Evolutionary conservation across 30 jellyfish, hydroid and myxozoan species (phyloP).

Genomic region (Clytia hemisphaerica): DNA sequence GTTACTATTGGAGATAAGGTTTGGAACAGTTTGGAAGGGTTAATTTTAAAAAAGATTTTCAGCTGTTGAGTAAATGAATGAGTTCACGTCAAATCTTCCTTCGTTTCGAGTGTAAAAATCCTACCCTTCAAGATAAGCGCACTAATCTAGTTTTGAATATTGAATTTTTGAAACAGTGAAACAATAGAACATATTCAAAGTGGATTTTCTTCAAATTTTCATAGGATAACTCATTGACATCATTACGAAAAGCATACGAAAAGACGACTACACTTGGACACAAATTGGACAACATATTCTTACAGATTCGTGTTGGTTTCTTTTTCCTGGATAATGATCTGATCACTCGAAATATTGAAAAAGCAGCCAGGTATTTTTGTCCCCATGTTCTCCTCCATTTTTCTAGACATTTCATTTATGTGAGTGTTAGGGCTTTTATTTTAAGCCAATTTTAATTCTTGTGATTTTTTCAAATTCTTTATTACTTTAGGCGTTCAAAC

Average conservation of each 20-base stretch:
- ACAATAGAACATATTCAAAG: too few relatives aligned
- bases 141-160: too few relatives aligned
- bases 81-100: too few relatives aligned
- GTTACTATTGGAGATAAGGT: constrained; percentile 92
- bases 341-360: constrained; percentile 72
- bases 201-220: too few relatives aligned
- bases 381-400: neutral
- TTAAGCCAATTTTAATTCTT: neutral
- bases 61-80: too few relatives aligned
- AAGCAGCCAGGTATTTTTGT: constrained; percentile 69
- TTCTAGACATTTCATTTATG: neutral
- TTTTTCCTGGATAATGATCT: constrained; percentile 79
- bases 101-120: too few relatives aligned
- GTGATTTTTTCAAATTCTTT: too few relatives aligned
- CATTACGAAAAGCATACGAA: constrained; percentile 75
- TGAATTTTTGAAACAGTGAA: too few relatives aligned
- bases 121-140: too few relatives aligned
- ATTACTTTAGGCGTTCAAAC: too few relatives aligned
- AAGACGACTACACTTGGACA: constrained; percentile 93
- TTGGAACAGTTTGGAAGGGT: neutral
- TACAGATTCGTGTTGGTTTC: constrained; percentile 86
- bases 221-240: constrained; percentile 73
- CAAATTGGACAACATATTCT: constrained; percentile 70
- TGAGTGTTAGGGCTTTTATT: neutral
- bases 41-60: too few relatives aligned